phyloP scores from a whole-genome alignment of 2,888 invertebrate genomes.

The Drosophila quasianomalipes region DNA sequence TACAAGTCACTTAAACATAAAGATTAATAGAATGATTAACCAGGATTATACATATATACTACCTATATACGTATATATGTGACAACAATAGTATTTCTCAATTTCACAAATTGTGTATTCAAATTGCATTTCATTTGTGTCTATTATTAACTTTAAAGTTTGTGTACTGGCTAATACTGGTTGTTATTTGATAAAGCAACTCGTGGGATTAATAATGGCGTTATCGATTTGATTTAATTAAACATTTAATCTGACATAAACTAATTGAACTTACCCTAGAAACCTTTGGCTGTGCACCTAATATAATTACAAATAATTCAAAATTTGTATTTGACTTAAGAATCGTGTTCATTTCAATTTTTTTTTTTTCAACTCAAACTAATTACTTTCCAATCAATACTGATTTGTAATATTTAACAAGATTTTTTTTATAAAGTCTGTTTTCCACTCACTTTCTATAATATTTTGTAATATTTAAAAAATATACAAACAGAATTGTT shows the following conservation, averaged over 20 bases:
- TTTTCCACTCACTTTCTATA: background rate
- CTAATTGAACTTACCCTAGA: background rate
- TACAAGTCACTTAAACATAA: slow-evolving; percentile 2
- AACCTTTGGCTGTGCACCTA: no score
- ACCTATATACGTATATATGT: background rate
- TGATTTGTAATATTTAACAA: no score
- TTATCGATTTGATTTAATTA: background rate
- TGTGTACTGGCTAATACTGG: background rate
- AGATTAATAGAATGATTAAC: slow-evolving; percentile 24
- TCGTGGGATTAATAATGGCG: slow-evolving; percentile 12
- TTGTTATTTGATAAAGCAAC: background rate
- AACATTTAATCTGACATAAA: background rate
- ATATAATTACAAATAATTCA: no score
- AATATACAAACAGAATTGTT: background rate
- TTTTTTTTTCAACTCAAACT: background rate
- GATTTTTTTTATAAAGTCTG: background rate
- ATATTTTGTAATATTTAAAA: background rate
- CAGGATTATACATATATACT: background rate
- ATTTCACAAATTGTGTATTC: background rate
- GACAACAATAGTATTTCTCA: background rate
- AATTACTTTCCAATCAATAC: no score
- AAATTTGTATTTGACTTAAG: background rate
- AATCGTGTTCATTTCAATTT: background rate
- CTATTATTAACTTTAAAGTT: slow-evolving; percentile 2
- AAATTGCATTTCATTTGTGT: background rate